Conservation (phyloP, 2,113 vertebrate species). For the Tyrannus savana region DNA sequence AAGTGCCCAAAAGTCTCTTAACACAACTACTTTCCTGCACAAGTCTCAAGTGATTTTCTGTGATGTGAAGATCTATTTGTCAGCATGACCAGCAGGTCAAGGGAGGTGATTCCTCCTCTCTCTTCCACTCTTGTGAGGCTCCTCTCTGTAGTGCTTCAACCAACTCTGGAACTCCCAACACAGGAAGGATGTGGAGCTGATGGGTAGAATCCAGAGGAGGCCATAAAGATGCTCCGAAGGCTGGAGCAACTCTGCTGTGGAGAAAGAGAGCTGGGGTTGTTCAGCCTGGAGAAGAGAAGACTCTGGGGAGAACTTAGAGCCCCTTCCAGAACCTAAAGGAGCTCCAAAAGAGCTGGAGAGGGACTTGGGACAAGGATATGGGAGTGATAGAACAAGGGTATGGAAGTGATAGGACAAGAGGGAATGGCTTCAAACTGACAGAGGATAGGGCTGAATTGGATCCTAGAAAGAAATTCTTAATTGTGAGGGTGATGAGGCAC, state of each 20-base stretch:
- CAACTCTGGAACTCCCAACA: not conserved
- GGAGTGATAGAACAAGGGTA: not conserved
- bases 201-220: not conserved
- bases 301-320: not conserved
- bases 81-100: accelerated
- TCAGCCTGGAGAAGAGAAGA: not conserved
- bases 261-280: not conserved
- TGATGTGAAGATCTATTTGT: not conserved
- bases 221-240: not conserved
- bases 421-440: not conserved
- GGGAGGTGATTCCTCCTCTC: not conserved
- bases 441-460: not conserved
- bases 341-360: not conserved
- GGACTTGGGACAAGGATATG: not conserved
- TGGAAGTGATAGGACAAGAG: not conserved
- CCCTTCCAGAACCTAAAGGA: not conserved
- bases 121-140: not conserved
- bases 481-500: not conserved
- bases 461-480: not conserved
- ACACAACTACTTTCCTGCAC: not conserved
- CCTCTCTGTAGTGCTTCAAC: not conserved
- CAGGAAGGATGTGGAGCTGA: not conserved
- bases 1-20: not conserved
- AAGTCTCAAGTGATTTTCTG: not conserved
- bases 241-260: not conserved